phyloP scores from a whole-genome alignment of 2,797 vertebrate genomes.

The Anguilla anguilla region DNA sequence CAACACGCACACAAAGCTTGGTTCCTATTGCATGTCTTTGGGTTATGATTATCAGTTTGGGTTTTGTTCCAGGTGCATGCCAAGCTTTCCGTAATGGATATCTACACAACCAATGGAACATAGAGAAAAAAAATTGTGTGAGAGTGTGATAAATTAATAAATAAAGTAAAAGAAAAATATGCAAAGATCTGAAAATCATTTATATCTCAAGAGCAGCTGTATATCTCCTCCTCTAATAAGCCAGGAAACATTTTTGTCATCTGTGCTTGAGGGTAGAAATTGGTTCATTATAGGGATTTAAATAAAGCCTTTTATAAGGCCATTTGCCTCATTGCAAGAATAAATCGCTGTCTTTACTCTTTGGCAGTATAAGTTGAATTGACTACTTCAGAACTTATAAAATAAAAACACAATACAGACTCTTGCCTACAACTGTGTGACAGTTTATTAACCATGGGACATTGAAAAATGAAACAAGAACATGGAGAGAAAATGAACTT shows the following conservation, averaged over 20 bases:
- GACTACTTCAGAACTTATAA: background rate
- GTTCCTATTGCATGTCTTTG: background rate
- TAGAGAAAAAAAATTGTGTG: background rate
- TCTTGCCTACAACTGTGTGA: background rate
- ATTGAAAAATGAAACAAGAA: background rate
- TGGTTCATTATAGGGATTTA: background rate
- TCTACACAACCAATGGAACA: background rate
- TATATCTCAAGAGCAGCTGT: background rate
- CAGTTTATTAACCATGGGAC: background rate
- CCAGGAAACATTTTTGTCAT: background rate
- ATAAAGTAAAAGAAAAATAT: background rate
- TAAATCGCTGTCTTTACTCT: background rate
- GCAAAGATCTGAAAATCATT: constrained; percentile 14
- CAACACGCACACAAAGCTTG: background rate
- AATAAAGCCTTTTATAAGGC: background rate
- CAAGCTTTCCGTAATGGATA: background rate
- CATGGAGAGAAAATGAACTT: background rate
- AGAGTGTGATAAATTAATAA: no score
- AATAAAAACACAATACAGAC: background rate
- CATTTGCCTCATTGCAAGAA: background rate
- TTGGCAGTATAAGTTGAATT: background rate
- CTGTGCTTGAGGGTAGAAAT: background rate
- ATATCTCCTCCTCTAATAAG: background rate
- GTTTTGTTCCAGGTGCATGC: background rate
- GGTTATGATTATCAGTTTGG: background rate